Conservation (phyloP, 2,113 vertebrate species). For the Festucalex cinctus region DNA sequence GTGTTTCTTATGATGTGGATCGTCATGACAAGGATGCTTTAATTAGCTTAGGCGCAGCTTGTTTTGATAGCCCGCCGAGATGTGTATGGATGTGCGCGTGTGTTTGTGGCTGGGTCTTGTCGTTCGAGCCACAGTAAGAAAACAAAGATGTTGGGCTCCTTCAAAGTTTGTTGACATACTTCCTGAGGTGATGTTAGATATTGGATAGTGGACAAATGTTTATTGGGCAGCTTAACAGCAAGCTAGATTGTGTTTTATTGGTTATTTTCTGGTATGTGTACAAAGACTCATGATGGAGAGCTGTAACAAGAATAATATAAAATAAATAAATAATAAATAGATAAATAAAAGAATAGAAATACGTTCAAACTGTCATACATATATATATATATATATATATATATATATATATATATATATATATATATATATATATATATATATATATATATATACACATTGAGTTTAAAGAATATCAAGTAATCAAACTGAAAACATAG, state of each 20-base stretch:
- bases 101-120: background rate
- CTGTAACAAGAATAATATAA: no score
- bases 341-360: no score
- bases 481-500: no score
- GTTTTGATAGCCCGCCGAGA: conserved; percentile 55
- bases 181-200: background rate
- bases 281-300: no score
- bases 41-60: conserved; percentile 72
- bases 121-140: background rate
- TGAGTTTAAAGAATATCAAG: no score
- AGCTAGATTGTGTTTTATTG: background rate
- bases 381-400: no score
- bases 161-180: background rate
- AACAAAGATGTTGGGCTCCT: background rate
- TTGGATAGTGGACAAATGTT: background rate
- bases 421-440: no score
- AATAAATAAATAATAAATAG: no score
- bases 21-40: conserved; percentile 69
- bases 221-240: background rate
- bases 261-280: no score
- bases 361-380: no score
- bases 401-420: no score
- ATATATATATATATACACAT: no score
- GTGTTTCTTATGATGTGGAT: conserved; percentile 58
- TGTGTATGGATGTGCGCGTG: conserved; percentile 1